Evolutionary conservation across 2,113 vertebrate species (phyloP).

Genomic region (Halcyon malimbica): DNA sequence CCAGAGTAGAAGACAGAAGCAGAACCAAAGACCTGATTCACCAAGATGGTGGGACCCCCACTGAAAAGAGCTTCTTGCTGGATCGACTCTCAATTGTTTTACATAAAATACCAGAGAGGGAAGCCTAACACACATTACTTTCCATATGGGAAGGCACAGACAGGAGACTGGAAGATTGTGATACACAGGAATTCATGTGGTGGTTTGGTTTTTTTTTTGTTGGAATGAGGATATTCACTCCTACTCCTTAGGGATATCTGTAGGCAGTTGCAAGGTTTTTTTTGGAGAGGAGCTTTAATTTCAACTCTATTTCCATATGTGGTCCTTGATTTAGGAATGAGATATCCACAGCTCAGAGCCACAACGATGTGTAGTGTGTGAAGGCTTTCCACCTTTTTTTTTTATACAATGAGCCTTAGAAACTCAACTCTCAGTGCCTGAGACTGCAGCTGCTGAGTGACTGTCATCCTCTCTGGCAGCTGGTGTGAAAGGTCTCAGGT

Average conservation of each 20-base stretch:
- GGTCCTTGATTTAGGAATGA: neutral
- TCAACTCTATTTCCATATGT: neutral
- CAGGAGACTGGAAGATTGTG: neutral
- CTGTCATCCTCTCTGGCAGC: conserved; percentile 29
- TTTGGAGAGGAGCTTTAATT: neutral
- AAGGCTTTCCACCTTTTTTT: conserved; percentile 1
- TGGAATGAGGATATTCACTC: neutral
- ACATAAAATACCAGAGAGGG: neutral
- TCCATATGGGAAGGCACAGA: neutral
- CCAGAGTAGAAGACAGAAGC: neutral
- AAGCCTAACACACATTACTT: neutral
- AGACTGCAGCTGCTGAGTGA: conserved; percentile 58
- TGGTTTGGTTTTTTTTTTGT: neutral
- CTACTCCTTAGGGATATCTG: neutral
- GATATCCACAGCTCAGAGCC: neutral
- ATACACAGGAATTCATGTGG: neutral
- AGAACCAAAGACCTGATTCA: neutral
- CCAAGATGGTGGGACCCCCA: neutral
- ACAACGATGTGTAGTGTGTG: neutral
- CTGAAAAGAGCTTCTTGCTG: neutral
- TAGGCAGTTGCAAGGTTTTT: neutral
- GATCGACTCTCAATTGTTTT: neutral
- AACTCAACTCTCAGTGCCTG: neutral
- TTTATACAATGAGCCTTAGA: neutral
- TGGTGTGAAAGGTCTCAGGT: conserved; percentile 5